Conservation (phyloP, 1,140 invertebrate species). For the Cheumatopsyche charites region DNA sequence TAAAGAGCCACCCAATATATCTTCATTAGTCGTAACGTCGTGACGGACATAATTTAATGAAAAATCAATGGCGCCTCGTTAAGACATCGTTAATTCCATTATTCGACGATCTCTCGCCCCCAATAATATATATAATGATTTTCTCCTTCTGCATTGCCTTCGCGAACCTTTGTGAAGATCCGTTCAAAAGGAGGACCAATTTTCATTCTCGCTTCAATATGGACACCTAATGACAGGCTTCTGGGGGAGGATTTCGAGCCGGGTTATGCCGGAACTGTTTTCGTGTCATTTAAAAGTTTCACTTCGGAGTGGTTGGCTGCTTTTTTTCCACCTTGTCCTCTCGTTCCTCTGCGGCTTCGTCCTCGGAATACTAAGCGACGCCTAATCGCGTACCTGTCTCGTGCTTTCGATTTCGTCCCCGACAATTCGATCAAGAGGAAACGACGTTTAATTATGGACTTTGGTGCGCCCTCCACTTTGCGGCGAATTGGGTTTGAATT, state of each 20-base stretch:
- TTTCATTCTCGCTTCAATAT: constrained; percentile 41
- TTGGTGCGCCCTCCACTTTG: too few species aligned
- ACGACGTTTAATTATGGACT: too few species aligned
- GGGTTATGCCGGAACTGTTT: constrained; percentile 35
- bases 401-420: neutral
- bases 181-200: constrained; percentile 39
- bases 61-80: constrained; percentile 38
- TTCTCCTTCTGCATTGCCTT: constrained; percentile 23
- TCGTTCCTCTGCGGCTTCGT: neutral
- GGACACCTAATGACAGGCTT: constrained; percentile 44
- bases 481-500: too few species aligned
- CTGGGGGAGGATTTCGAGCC: constrained; percentile 35
- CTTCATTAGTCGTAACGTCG: constrained; percentile 16
- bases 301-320: neutral
- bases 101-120: constrained; percentile 38
- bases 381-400: constrained; percentile 9
- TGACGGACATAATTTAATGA: constrained; percentile 28
- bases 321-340: neutral
- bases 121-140: constrained; percentile 41
- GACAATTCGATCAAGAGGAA: too few species aligned
- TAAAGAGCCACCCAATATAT: neutral
- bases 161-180: constrained; percentile 29
- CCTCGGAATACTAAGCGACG: constrained; percentile 24
- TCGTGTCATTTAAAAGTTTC: constrained; percentile 38
- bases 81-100: constrained; percentile 42